Evolutionary conservation across 2,888 invertebrate species (phyloP).

Genomic region (Lymantria monacha): DNA sequence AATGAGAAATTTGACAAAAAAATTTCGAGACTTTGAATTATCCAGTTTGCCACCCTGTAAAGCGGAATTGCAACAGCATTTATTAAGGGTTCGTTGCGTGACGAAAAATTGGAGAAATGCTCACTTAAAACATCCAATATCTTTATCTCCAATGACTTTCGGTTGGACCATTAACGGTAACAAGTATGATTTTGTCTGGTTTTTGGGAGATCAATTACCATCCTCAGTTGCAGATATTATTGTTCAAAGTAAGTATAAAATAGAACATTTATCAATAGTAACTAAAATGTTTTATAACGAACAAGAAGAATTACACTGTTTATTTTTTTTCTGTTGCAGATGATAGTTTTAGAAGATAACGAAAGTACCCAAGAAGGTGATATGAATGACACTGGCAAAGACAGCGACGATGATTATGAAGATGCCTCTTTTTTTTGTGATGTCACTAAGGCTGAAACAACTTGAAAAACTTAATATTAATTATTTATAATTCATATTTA

Average conservation of each 20-base stretch:
- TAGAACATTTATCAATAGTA: conserved; percentile 5
- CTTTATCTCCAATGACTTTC: too few relatives aligned
- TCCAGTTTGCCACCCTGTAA: conserved; percentile 13
- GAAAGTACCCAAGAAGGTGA: conserved; percentile 3
- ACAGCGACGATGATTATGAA: conserved; percentile 1
- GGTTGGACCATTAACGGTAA: too few relatives aligned
- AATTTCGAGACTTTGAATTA: conserved; percentile 7
- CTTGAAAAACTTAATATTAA: conserved; percentile 3
- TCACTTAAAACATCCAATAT: conserved; percentile 8
- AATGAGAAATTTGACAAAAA: conserved; percentile 3
- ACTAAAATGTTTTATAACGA: conserved; percentile 3
- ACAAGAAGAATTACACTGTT: conserved; percentile 3
- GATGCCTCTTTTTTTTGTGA: conserved; percentile 2
- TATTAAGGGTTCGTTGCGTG: conserved; percentile 10
- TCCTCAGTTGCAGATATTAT: conserved; percentile 17
- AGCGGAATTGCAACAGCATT: conserved; percentile 16
- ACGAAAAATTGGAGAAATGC: conserved; percentile 11
- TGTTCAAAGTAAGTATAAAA: conserved; percentile 8
- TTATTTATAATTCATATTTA: neutral
- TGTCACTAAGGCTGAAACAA: conserved; percentile 4
- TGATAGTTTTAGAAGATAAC: conserved; percentile 4
- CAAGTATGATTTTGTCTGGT: too few relatives aligned
- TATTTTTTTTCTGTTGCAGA: conserved; percentile 2
- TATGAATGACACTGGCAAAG: conserved; percentile 3
- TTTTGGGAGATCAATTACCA: too few relatives aligned